Percentiles rank a stretch among this genome's conserved stretches.
phyloP scores from a whole-genome alignment of 2,797 vertebrate species.

The Gorsachius magnificus region DNA sequence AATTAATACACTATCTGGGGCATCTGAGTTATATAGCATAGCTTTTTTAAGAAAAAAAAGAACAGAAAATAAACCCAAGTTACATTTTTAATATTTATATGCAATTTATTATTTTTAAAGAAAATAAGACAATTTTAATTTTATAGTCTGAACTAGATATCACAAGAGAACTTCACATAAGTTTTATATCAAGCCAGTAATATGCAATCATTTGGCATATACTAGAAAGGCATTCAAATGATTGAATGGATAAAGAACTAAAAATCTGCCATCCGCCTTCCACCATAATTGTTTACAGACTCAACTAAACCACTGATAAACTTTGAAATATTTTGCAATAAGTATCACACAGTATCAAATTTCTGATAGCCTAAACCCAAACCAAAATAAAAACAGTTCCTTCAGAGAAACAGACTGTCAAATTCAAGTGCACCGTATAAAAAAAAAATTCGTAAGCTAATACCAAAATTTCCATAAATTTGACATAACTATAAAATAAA shows the following conservation, averaged over 20 bases:
- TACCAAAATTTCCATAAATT: not conserved
- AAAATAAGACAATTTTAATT: not conserved
- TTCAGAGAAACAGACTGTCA: not conserved
- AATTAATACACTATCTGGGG: not conserved
- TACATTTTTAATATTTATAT: not conserved
- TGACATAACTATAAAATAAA: not conserved
- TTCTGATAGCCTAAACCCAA: not conserved
- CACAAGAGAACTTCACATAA: not conserved
- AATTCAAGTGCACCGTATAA: not conserved
- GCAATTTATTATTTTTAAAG: not conserved
- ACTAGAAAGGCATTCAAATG: not conserved
- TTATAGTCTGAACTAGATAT: not conserved
- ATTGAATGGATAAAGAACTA: not conserved
- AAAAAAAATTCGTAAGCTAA: not conserved
- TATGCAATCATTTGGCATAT: not conserved
- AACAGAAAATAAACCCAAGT: not conserved
- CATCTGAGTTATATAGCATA: not conserved
- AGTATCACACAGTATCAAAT: not conserved
- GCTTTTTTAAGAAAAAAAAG: not conserved
- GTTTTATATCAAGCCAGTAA: not conserved
- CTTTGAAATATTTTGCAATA: not conserved
- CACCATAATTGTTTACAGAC: not conserved
- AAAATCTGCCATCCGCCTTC: not conserved
- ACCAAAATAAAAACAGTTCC: not conserved
- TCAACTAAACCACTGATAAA: not conserved